A percentile compares a stretch with the other conserved stretches of the same genome.
Evolutionary conservation across 2,113 vertebrate species (phyloP).

Genomic region (Grantiella picta): DNA sequence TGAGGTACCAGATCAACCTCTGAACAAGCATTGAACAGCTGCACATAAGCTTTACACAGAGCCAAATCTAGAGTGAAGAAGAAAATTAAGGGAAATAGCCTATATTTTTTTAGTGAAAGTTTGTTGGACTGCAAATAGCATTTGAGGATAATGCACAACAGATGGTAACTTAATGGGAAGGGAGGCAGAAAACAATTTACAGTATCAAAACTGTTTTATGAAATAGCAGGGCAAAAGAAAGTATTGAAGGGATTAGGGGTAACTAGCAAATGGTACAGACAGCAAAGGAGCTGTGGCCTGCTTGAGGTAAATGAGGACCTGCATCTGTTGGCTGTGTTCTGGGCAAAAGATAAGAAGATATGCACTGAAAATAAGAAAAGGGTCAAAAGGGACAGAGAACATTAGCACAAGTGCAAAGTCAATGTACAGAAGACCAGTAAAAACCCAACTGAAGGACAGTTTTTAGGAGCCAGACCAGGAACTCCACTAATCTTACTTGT

Average conservation of each 20-base stretch:
- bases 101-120: conserved; percentile 1
- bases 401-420: background rate
- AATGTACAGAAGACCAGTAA: background rate
- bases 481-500: background rate
- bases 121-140: background rate
- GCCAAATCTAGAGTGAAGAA: background rate
- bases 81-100: conserved; percentile 2
- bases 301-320: background rate
- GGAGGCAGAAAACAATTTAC: background rate
- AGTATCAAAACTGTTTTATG: background rate
- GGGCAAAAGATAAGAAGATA: background rate
- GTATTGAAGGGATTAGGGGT: background rate
- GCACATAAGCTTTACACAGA: background rate
- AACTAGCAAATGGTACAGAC: background rate
- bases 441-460: background rate
- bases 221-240: background rate
- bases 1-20: background rate
- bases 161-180: conserved; percentile 25
- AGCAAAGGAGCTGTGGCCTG: background rate
- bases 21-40: background rate
- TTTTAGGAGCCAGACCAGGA: background rate
- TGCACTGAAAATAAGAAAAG: background rate
- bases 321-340: background rate
- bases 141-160: background rate
- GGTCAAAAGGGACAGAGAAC: background rate